Percentiles rank a stretch among this genome's conserved stretches.
These are phyloP conservation scores for Sorex maritimensis DNA, from an alignment of 2,797 vertebrate genomes.

Conservation along the genomic window DNA sequence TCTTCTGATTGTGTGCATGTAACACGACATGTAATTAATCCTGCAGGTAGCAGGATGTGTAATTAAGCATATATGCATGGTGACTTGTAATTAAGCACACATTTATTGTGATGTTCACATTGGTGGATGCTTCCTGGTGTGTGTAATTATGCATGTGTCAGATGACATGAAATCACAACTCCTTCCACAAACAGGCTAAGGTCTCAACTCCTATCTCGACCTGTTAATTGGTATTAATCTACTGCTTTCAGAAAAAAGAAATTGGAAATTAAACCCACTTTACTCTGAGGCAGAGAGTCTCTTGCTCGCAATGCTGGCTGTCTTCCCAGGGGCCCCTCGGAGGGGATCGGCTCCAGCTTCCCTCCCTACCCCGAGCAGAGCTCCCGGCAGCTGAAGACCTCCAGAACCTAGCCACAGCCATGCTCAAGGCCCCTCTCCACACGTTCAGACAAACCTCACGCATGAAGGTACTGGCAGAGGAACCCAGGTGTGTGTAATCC, in stretches of 20 bases:
- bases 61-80: constrained; percentile 82
- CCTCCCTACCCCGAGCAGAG: too few species aligned
- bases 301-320: too few species aligned
- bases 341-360: too few species aligned
- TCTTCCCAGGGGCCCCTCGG: too few species aligned
- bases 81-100: constrained; percentile 81
- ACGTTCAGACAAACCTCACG: too few species aligned
- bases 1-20: constrained; percentile 81
- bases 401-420: too few species aligned
- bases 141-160: constrained; percentile 82
- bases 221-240: constrained; percentile 83
- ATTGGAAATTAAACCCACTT: constrained; percentile 60
- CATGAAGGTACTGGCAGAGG: too few species aligned
- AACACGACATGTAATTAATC: constrained; percentile 82
- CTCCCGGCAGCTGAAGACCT: too few species aligned
- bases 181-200: constrained; percentile 72
- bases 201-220: constrained; percentile 69
- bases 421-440: too few species aligned
- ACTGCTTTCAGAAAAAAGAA: constrained; percentile 66
- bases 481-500: too few species aligned
- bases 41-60: constrained; percentile 77
- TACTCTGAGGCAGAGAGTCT: neutral
- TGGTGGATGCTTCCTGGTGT: constrained; percentile 74
- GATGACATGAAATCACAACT: constrained; percentile 79
- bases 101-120: constrained; percentile 74